These are phyloP conservation scores for Ptilorrhoa leucosticta DNA, from an alignment of 2,113 vertebrate species.

Conservation along the genomic window DNA sequence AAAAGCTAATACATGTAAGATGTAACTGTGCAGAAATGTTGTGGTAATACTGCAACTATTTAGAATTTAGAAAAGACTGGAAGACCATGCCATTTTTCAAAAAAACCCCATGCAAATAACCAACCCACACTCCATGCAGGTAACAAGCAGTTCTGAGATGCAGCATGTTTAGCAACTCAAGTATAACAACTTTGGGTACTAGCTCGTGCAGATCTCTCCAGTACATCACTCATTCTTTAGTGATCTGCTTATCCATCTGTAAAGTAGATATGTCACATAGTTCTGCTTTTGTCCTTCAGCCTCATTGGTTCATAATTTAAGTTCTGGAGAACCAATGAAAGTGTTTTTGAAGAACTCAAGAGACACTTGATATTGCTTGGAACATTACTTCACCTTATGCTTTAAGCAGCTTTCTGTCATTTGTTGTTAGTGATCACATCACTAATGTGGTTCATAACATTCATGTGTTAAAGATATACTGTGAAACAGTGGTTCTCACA, in stretches of 20 bases:
- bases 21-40: neutral
- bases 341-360: neutral
- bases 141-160: neutral
- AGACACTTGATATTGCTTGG: neutral
- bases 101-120: neutral
- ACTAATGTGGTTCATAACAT: neutral
- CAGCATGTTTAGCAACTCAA: neutral
- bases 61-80: neutral
- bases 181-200: neutral
- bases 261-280: neutral
- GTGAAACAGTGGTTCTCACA: neutral
- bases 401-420: neutral
- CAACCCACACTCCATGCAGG: neutral
- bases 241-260: neutral
- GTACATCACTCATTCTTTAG: neutral
- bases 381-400: neutral
- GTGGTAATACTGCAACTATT: neutral
- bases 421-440: neutral
- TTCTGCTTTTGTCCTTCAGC: neutral
- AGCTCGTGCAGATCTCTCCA: neutral
- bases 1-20: neutral
- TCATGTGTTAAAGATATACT: neutral
- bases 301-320: neutral
- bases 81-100: neutral
- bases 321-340: neutral